These are phyloP conservation scores for Balaeniceps rex DNA, from an alignment of 2,113 vertebrate species.

Conservation along the genomic window DNA sequence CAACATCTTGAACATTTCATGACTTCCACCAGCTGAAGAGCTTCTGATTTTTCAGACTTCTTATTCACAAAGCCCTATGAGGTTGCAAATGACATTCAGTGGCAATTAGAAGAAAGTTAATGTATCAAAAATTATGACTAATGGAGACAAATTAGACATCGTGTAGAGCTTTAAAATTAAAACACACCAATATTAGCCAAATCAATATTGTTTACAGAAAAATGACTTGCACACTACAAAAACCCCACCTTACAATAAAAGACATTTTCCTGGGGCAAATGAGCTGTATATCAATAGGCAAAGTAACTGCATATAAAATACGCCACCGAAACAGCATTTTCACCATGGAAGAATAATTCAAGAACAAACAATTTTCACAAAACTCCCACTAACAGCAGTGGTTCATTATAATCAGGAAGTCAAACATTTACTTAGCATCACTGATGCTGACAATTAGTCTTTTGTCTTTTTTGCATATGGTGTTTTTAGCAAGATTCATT, in stretches of 20 bases:
- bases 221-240: not conserved
- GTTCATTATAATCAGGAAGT: slow-evolving; percentile 27
- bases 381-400: not conserved
- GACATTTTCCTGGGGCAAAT: not conserved
- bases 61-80: not conserved
- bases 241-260: not conserved
- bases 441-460: not conserved
- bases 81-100: not conserved
- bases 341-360: not conserved
- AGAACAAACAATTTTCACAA: not conserved
- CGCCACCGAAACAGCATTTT: not conserved
- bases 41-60: not conserved
- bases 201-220: not conserved
- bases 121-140: not conserved
- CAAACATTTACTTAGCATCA: slow-evolving; percentile 13
- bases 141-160: not conserved
- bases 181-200: not conserved
- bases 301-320: not conserved
- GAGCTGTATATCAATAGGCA: not conserved
- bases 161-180: not conserved
- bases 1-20: not conserved
- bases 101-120: not conserved
- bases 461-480: slow-evolving; percentile 9
- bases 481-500: not conserved
- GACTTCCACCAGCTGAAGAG: not conserved